A percentile compares a stretch with the other conserved stretches of the same genome.
Conservation (phyloP, 2,888 invertebrate species). For the Andrena minutula region DNA sequence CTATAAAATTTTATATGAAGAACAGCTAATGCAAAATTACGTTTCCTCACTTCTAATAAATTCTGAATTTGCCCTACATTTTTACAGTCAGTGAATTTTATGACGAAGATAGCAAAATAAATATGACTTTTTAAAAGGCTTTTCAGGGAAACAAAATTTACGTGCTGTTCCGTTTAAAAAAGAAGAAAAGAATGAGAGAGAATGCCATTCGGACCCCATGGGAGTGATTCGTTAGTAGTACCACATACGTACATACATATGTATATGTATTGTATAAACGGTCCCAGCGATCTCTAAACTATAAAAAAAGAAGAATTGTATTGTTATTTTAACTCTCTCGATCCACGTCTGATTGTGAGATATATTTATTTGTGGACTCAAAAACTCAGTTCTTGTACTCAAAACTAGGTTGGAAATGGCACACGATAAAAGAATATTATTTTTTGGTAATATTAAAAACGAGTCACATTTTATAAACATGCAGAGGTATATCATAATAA, state of each 20-base stretch:
- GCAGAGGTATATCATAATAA: no score
- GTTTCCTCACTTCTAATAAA: no score
- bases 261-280: constrained; percentile 12
- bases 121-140: not conserved
- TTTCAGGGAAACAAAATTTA: not conserved
- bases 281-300: constrained; percentile 12
- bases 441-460: no score
- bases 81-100: no score
- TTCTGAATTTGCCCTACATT: no score
- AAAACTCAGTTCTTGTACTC: no score
- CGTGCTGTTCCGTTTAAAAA: not conserved
- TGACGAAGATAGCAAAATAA: no score
- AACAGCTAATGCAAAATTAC: no score
- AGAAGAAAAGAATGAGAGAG: not conserved
- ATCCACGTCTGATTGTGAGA: not conserved
- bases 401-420: no score
- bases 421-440: no score
- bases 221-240: constrained; percentile 1
- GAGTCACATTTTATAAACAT: no score
- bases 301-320: not conserved
- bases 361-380: constrained; percentile 17
- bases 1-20: no score
- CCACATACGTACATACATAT: constrained; percentile 6
- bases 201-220: not conserved
- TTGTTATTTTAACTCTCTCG: not conserved